Evolutionary conservation across 2,797 vertebrate species (phyloP), one percentile per base, ranked within the genome.

Genomic region (Pseudopleuronectes americanus): DNA sequence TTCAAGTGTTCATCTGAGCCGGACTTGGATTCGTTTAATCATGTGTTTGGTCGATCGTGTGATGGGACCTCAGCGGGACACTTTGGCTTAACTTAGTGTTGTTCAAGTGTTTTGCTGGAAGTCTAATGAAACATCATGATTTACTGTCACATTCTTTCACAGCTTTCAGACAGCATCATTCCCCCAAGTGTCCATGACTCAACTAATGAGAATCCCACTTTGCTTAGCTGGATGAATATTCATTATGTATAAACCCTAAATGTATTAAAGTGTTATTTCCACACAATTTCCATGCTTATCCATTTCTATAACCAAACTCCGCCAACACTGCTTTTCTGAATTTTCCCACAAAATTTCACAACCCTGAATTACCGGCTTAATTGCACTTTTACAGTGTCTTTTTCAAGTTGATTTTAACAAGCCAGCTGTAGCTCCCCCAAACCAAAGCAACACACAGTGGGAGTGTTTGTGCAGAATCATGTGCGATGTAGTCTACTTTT

Each of bases 351-450:
- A 51, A 12, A 31, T 64, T 69, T 70, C 48, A 52, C 57, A 65
- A 28, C 28, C 52, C 49, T 65, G 70, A 74, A 71, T 76, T 68
- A 72, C 56, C 22, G 54, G 36, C 12, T 38, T 84, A 68, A 80
- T 77, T 81, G 72, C 43, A 64, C 61, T 73, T 84, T 70, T 73
- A 69, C 52, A 23, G 17, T 38, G 22, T 7, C 31, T 73, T 73
- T 84, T 79, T 74, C 57, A 66, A 77, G 74, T 57, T 66, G 49
- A 59, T 62, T 68, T 84, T 85, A 85, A 78, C 76, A 79, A 87
- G 70, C 70, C 33, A 79, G 65, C 69, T 78, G 66, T 57, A 75
- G 45, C 70, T 67, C 12, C 64, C n/a, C n/a, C 28, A 57, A 57
- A 57, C 16, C 24, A 57, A 16, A 33, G n/a, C 21, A 75, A 71